Evolutionary conservation across 2,888 invertebrate genomes (phyloP), one percentile per base, ranked within the genome.

Genomic region (Leptopilina myrica): DNA sequence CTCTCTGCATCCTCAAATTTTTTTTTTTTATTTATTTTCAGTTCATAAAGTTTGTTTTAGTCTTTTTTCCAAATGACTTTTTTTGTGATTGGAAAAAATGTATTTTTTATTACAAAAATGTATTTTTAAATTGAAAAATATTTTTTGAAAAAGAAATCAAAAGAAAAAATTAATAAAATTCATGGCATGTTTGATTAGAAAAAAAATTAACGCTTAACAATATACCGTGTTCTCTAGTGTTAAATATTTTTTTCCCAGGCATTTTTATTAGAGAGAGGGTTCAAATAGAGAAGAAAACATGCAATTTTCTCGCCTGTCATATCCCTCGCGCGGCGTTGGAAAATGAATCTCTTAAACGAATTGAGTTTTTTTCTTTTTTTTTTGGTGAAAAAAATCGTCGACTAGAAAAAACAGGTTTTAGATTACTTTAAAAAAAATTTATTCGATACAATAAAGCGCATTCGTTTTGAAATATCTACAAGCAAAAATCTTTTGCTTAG

Each of bases 281-380:
- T 56, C 56, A 73, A 33, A 73, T 73, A 56, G 33, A 59, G 73
- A 73, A 73, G 33, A 56, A 73, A 73, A 14, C 56, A 73, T 73
- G 73, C 56, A 73, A 73, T 73, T 73, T 73, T 73, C 73, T 40
- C 56, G 56, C 56, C 73, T 73, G 73, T 73, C 73, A 56, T 73
- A 73, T 56, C 73, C 73, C 56, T 53, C n/a, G 11, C n/a, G 73
- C 33, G 33, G 11, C n/a, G 73, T 56, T 59, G 73, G 73, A 56
- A 73, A 73, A 73, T 73, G 56, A 73, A 73, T 73, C 73, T 73
- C 53, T 73, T 59, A 56, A 73, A 73, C 40, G 56, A 73, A 56
- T 73, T 56, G n/a, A 56, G 8, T 73, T 73, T 56, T 73, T 73
- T 53, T 20, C 20, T 20, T 20, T 20, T 20, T 20, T 20, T 20